Base-by-base conservation (phyloP, 2,113 vertebrate genomes). In the Antennarius striatus region DNA sequence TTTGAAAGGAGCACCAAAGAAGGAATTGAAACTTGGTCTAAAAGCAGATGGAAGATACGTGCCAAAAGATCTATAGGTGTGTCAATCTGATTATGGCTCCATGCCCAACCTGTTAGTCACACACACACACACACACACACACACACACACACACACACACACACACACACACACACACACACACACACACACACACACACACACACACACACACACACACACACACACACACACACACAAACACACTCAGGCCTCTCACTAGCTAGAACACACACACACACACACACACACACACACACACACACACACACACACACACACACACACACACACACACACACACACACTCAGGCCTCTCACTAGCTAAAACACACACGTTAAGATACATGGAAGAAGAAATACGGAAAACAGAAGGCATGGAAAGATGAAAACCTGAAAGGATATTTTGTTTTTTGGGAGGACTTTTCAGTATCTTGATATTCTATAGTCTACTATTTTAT, bases 291-390 rank as follows among this genome's bases (percentile, higher is more conserved):
- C 36, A 46, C 56, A 66, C 53, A n/a, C 22, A 22, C 22, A 22
- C 22, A 22, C 22, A 22, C 22, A 22, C 22, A 22, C 22, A 22
- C 22, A 22, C 22, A 54, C 56, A 46, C 45, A 56, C 52, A 42
- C 61, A 59, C 47, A 52, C 16, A 47, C 51, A 56, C 40, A 59
- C 61, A 56, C 46, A 46, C 40, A 63, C 52, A 63, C 36, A 46
- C 56, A 66, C 53, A 45, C 49, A 63, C 36, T 48, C 65, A 73
- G 22, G 53, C 9, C 66, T 59, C 60, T 76, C 61, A 78, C 72
- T 43, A 68, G 75, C 42, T 58, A 29, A n/a, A n/a, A 46, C 56
- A 66, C 53, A 22, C 22, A 22, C 22, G 22, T 22, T 22, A 22
- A 22, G 22, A 22, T 22, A 22, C 22, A 22, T 22, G 22, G 22